Evolutionary conservation across 1,140 invertebrate species (phyloP), one percentile per base, ranked within the genome.

Genomic region (Drosophila kurseongensis): DNA sequence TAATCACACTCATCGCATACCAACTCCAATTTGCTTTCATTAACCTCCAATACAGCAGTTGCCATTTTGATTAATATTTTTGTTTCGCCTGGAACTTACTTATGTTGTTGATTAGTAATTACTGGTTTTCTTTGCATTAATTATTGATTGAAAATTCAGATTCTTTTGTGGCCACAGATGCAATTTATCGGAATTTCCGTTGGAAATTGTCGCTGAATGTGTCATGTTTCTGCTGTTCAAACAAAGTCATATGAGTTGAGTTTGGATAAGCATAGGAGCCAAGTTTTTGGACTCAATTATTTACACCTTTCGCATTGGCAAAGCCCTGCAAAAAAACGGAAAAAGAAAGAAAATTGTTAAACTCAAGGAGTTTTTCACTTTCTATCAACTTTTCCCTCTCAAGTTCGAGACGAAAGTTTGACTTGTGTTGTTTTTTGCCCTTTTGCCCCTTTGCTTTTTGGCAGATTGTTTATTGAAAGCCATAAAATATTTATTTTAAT

Each of bases 401-500:
- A 75, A 75, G 45, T 54, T 75, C 35, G 13, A 59, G 35, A 36
- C 36, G 23, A 75, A 75, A 75, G 61, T 75, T 75, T 76, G 42
- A 10, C 61, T 35, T 66, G 29, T 44, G 47, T 45, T 45, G 42
- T 45, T n/a, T 51, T 29, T 66, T 32, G 4, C 36, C 45, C 32
- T 45, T 42, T 9, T 27, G 35, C 8, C 18, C 14, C 12, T 29
- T 18, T 58, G 36, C 58, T 27, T 9, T 29, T 38, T 36, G 45
- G 35, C 9, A 56, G 40, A 63, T 71, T 62, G 74, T 78, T 77
- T 78, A 71, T 78, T 45, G 65, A 78, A 63, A 71, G 58, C 32
- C 52, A 77, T 78, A 48, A 77, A 78, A 78, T 77, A 78, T 78
- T 78, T 78, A 78, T 78, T 78, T 78, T 78, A 78, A 78, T 78